Evolutionary conservation across 2,888 invertebrate species (phyloP).

Genomic region (Sminthurides aquaticus): DNA sequence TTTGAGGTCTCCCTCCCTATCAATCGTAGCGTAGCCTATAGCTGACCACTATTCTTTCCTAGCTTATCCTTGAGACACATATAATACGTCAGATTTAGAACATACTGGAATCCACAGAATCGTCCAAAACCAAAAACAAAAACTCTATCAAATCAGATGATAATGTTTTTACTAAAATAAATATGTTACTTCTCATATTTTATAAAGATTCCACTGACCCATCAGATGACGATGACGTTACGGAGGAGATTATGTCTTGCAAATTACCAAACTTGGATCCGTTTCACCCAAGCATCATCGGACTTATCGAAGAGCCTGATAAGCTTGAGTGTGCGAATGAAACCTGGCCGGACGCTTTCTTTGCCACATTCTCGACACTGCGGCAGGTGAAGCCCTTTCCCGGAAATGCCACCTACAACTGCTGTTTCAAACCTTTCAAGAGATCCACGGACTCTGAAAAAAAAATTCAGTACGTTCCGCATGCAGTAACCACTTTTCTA

Average conservation of each 20-base stretch:
- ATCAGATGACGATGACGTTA: not conserved
- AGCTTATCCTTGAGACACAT: too few relatives aligned
- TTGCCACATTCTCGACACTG: conserved; percentile 27
- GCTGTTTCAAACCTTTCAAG: conserved; percentile 26
- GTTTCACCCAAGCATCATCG: conserved; percentile 29
- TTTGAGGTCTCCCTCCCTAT: too few relatives aligned
- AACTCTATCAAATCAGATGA: too few relatives aligned
- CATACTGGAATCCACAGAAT: too few relatives aligned
- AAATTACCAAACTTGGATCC: conserved; percentile 32
- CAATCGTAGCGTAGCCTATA: too few relatives aligned
- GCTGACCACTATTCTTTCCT: too few relatives aligned
- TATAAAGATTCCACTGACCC: too few relatives aligned
- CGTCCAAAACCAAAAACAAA: too few relatives aligned
- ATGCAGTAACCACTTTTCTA: not conserved
- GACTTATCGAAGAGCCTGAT: conserved; percentile 32
- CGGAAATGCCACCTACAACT: conserved; percentile 20
- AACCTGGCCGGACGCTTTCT: conserved; percentile 26
- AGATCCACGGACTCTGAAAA: conserved; percentile 5
- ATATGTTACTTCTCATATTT: too few relatives aligned
- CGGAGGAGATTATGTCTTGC: conserved; percentile 20
- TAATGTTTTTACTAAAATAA: too few relatives aligned
- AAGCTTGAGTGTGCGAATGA: conserved; percentile 27
- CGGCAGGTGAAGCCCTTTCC: conserved; percentile 20
- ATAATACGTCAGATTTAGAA: too few relatives aligned
- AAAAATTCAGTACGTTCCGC: conserved; percentile 6